These are phyloP conservation scores for Erithacus rubecula DNA, from an alignment of 2,797 vertebrate species.

Conservation along the genomic window DNA sequence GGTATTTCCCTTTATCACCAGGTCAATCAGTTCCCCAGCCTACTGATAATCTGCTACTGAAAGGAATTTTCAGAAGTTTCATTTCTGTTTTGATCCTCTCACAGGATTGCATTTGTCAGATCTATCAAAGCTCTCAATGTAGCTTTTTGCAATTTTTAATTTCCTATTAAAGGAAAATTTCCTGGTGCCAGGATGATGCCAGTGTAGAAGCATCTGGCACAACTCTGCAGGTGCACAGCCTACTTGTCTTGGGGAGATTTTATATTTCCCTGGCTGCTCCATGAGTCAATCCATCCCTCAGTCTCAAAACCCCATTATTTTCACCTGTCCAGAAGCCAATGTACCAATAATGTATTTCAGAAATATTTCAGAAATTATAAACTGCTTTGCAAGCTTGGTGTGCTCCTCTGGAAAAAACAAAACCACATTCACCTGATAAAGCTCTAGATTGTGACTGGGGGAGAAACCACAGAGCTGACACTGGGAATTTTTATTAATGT, in stretches of 20 bases:
- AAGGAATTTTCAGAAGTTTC: background rate
- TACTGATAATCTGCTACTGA: background rate
- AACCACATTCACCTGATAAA: background rate
- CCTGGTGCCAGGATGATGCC: rapidly evolving
- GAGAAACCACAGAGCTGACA: background rate
- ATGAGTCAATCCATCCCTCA: background rate
- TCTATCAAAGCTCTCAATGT: background rate
- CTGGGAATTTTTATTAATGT: background rate
- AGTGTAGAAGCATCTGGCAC: rapidly evolving
- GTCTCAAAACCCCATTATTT: background rate
- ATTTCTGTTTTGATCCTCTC: background rate
- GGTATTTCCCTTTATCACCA: slow-evolving; percentile 21
- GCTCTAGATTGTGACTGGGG: background rate
- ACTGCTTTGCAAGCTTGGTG: background rate
- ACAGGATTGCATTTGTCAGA: background rate
- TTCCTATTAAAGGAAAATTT: background rate
- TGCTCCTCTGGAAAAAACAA: background rate
- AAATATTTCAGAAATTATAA: background rate
- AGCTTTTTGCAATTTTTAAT: slow-evolving; percentile 10
- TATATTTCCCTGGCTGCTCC: background rate
- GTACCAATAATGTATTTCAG: rapidly evolving
- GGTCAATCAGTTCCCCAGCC: background rate
- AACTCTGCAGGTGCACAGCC: background rate
- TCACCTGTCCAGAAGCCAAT: background rate
- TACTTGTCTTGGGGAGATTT: background rate